Evolutionary conservation across 2,113 vertebrate genomes (phyloP).

Genomic region (Hippolais icterina): DNA sequence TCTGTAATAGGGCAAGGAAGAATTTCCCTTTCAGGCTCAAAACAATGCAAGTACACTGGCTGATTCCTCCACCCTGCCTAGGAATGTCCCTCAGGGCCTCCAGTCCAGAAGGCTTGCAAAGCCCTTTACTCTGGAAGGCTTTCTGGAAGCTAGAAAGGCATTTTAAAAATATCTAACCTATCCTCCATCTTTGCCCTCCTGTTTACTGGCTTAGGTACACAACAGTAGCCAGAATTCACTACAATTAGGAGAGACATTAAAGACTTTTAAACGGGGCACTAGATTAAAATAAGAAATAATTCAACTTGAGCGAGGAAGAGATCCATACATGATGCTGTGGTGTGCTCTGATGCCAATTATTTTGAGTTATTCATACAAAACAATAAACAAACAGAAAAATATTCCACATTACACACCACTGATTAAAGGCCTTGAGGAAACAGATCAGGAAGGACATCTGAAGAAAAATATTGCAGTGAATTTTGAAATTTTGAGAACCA

Average conservation of each 20-base stretch:
- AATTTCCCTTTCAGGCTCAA: background rate
- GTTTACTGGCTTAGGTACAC: background rate
- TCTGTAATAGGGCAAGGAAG: background rate
- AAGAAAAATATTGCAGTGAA: background rate
- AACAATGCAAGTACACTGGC: background rate
- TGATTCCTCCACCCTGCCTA: background rate
- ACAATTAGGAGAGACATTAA: background rate
- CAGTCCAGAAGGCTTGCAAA: background rate
- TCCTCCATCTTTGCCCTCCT: background rate
- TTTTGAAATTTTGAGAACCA: slow-evolving; percentile 30
- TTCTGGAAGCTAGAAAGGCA: background rate
- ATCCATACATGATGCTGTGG: background rate
- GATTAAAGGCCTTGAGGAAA: slow-evolving; percentile 27
- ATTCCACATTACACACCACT: background rate
- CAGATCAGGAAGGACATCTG: background rate
- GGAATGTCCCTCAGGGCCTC: background rate
- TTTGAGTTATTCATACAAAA: slow-evolving; percentile 25
- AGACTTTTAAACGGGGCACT: background rate
- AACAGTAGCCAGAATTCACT: background rate
- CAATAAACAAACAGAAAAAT: background rate
- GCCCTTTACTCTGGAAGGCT: background rate
- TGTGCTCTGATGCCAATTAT: slow-evolving; percentile 1
- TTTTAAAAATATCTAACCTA: slow-evolving; percentile 4
- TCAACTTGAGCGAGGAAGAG: background rate
- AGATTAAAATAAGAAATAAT: background rate